Conservation (phyloP, 2,797 vertebrate species). For the Tauraco hartlaubi region DNA sequence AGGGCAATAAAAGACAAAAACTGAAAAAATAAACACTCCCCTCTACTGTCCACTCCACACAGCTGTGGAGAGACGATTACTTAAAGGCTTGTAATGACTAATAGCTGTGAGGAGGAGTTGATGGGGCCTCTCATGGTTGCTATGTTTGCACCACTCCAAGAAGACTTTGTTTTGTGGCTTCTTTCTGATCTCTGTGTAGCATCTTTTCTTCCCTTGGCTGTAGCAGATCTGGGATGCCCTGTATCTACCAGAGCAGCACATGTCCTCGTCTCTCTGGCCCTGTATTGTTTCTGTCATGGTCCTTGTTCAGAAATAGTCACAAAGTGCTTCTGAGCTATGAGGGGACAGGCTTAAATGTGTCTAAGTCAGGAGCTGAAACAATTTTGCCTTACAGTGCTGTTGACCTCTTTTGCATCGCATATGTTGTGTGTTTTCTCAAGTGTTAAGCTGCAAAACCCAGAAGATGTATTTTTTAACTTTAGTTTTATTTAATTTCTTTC, state of each 20-base stretch:
- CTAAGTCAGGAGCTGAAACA: neutral
- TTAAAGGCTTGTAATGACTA: neutral
- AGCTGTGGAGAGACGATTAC: neutral
- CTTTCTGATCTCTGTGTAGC: neutral
- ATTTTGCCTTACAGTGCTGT: neutral
- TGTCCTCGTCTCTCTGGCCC: neutral
- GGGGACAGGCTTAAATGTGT: neutral
- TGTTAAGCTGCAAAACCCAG: neutral
- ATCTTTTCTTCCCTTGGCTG: neutral
- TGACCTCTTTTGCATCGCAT: neutral
- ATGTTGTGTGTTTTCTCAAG: neutral
- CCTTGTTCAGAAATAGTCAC: neutral
- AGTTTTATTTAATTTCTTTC: neutral
- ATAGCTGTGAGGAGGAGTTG: neutral
- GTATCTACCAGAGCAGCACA: neutral
- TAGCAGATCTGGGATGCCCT: neutral
- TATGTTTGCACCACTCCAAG: neutral
- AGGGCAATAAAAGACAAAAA: neutral
- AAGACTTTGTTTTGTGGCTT: neutral
- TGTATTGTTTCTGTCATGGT: neutral
- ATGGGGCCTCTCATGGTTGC: neutral
- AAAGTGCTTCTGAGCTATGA: neutral
- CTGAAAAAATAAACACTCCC: neutral
- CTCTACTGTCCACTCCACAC: neutral
- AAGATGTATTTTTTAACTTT: neutral